These are phyloP conservation scores for Lasioglossum lativentre DNA, from an alignment of 2,888 invertebrate species.

Conservation along the genomic window DNA sequence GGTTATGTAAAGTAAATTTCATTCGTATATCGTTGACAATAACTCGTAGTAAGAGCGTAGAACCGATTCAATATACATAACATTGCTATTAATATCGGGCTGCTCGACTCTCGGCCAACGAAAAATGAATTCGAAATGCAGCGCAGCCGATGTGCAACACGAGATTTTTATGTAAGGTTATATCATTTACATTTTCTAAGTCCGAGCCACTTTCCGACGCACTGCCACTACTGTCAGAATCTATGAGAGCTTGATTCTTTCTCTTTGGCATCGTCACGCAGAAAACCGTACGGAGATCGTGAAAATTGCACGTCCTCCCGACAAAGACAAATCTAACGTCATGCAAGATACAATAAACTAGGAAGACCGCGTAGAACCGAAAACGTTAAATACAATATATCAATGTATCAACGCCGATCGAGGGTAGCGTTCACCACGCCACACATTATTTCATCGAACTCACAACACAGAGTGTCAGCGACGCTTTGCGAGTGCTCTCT, in stretches of 20 bases:
- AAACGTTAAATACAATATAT: slow-evolving; percentile 37
- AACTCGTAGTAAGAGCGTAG: background rate
- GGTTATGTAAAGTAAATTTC: slow-evolving; percentile 55
- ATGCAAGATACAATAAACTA: slow-evolving; percentile 67
- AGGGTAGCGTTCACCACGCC: slow-evolving; percentile 25
- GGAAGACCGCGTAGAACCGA: slow-evolving; percentile 65
- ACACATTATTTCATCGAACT: slow-evolving; percentile 26
- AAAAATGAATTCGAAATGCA: slow-evolving; percentile 5
- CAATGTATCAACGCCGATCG: slow-evolving; percentile 28
- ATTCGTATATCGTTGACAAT: background rate
- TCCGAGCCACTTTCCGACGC: slow-evolving; percentile 90
- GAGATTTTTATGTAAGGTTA: slow-evolving; percentile 70
- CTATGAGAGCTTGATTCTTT: slow-evolving; percentile 93
- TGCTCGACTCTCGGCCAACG: background rate
- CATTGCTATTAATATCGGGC: slow-evolving; percentile 1
- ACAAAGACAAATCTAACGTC: slow-evolving; percentile 66
- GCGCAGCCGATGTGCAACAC: slow-evolving; percentile 28
- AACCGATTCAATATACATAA: background rate
- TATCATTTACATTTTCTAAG: slow-evolving; percentile 91
- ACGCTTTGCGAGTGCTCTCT: background rate
- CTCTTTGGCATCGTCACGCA: slow-evolving; percentile 90
- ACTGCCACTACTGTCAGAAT: slow-evolving; percentile 92
- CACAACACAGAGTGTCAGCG: slow-evolving; percentile 9
- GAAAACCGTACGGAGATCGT: slow-evolving; percentile 54
- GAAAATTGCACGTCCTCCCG: slow-evolving; percentile 64